Evolutionary conservation across 2,113 vertebrate genomes (phyloP).

Genomic region (Myodes glareolus): DNA sequence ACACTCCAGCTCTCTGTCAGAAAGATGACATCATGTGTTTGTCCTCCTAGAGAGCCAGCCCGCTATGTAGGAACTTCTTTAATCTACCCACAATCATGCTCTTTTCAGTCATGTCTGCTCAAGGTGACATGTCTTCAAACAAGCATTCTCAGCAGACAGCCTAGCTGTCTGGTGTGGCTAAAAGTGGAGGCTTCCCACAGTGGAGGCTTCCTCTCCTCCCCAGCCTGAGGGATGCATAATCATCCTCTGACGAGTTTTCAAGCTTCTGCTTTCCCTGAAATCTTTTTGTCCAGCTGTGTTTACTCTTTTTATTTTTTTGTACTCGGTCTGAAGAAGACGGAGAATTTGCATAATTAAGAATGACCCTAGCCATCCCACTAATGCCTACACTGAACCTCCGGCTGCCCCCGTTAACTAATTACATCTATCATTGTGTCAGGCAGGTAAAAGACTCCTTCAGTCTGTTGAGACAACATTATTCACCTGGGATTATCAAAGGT

Average conservation of each 20-base stretch:
- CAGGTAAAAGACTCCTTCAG: constrained; percentile 85
- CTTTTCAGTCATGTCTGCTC: neutral
- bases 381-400: constrained; percentile 84
- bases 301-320: constrained; percentile 83
- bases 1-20: neutral
- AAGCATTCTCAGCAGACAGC: neutral
- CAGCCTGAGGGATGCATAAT: constrained; percentile 51
- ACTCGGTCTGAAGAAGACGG: constrained; percentile 84
- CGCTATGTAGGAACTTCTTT: constrained; percentile 24
- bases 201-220: neutral
- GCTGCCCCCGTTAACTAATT: constrained; percentile 81
- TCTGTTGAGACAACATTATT: constrained; percentile 85
- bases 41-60: constrained; percentile 3
- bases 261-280: constrained; percentile 64
- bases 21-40: neutral
- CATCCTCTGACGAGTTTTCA: constrained; percentile 34
- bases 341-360: constrained; percentile 90
- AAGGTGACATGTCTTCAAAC: constrained; percentile 33
- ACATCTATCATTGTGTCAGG: constrained; percentile 85
- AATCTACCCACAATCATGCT: neutral
- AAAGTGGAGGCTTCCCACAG: neutral
- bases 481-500: constrained; percentile 84
- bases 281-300: constrained; percentile 88
- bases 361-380: constrained; percentile 86
- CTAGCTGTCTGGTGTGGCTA: neutral